A percentile compares a stretch with the other conserved stretches of the same genome.
Conservation (phyloP, 1,140 invertebrate species). For the Drosophila sp. region DNA sequence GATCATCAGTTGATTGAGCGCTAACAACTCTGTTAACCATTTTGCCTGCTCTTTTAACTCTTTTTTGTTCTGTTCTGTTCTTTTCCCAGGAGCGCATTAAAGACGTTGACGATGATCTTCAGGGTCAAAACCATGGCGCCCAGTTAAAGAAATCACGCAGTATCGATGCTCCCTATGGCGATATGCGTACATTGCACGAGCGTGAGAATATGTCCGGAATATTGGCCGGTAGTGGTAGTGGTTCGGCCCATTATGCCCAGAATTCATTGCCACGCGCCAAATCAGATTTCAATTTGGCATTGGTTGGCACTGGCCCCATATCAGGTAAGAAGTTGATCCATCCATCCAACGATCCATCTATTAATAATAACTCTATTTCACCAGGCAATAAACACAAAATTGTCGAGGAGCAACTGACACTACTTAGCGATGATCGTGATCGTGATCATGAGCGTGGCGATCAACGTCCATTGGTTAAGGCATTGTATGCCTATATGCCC, state of each 20-base stretch:
- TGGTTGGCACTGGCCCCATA: conserved; percentile 83
- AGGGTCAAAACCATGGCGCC: conserved; percentile 83
- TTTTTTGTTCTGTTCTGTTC: conserved; percentile 2
- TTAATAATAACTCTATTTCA: not conserved
- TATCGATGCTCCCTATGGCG: conserved; percentile 93
- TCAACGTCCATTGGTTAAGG: conserved; percentile 87
- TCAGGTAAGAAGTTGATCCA: conserved; percentile 31
- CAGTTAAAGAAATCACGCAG: conserved; percentile 93
- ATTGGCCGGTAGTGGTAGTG: conserved; percentile 51
- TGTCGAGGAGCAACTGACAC: conserved; percentile 58
- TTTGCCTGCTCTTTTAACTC: not conserved
- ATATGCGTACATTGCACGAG: conserved; percentile 88
- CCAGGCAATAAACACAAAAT: conserved; percentile 73
- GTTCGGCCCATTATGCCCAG: conserved; percentile 82
- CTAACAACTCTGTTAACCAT: conserved; percentile 44
- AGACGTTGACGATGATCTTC: conserved; percentile 84
- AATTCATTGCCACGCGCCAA: conserved; percentile 89
- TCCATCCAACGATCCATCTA: not conserved
- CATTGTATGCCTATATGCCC: conserved; percentile 94
- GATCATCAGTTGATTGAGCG: conserved; percentile 34
- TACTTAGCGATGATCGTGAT: conserved; percentile 34
- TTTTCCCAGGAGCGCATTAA: conserved; percentile 71
- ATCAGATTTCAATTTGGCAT: conserved; percentile 93
- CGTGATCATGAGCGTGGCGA: conserved; percentile 57
- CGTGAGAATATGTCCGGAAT: conserved; percentile 65